Percentiles rank a stretch among this genome's conserved stretches.
These are phyloP conservation scores for Adelognathus sp. DNA, from an alignment of 2,888 invertebrate species.

Conservation along the genomic window DNA sequence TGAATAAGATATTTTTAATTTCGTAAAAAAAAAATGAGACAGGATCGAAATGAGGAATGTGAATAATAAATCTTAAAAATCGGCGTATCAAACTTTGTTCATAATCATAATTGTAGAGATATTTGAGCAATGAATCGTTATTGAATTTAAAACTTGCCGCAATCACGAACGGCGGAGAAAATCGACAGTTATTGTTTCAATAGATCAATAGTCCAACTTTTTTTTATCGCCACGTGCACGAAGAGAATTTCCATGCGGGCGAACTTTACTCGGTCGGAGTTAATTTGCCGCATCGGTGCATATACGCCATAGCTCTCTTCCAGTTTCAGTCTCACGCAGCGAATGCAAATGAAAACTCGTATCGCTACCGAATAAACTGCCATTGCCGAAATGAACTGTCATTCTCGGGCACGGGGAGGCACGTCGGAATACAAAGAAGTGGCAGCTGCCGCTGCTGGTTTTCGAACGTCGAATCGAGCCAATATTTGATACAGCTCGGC, in stretches of 20 bases:
- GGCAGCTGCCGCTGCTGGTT: slow-evolving; percentile 75
- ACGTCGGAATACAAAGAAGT: slow-evolving; percentile 68
- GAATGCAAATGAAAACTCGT: slow-evolving; percentile 36
- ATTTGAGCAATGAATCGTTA: no score
- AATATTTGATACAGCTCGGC: slow-evolving; percentile 73
- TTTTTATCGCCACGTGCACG: neutral
- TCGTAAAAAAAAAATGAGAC: no score
- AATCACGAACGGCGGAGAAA: no score
- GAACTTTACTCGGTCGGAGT: neutral
- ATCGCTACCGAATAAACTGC: slow-evolving; percentile 45
- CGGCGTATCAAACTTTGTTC: no score
- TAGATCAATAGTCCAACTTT: neutral
- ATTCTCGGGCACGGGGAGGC: slow-evolving; percentile 47
- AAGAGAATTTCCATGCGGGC: neutral
- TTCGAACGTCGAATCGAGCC: slow-evolving; percentile 68
- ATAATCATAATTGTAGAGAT: no score
- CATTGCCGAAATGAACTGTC: slow-evolving; percentile 63
- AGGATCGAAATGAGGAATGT: no score
- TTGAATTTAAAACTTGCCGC: no score
- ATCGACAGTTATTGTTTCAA: no score
- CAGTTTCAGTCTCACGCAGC: slow-evolving; percentile 40
- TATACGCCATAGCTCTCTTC: neutral
- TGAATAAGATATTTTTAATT: no score
- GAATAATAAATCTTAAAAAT: no score
- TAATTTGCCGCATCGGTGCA: neutral